Evolutionary conservation across 2,113 vertebrate species (phyloP).

Genomic region (Pavo muticus): DNA sequence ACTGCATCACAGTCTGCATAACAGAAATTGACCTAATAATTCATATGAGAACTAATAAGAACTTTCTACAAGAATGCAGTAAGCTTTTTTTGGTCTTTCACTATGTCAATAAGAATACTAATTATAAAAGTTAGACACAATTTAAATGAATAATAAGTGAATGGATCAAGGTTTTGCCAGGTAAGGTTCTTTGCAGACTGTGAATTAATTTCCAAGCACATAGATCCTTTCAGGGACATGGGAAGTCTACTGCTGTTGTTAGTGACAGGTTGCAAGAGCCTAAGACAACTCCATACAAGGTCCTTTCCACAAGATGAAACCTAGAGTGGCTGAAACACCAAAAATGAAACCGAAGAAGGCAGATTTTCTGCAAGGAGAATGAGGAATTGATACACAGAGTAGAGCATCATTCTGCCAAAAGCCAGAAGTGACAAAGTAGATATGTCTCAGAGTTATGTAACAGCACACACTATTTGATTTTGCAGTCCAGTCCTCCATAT

Average conservation of each 20-base stretch:
- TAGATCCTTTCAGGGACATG: neutral
- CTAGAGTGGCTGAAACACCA: neutral
- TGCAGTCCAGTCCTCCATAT: neutral
- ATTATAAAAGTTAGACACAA: neutral
- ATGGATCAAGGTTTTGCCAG: neutral
- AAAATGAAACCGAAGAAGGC: neutral
- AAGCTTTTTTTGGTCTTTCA: neutral
- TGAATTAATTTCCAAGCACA: neutral
- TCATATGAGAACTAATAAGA: neutral
- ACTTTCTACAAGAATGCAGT: neutral
- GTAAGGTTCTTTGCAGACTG: neutral
- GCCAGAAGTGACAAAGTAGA: neutral
- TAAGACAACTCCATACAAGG: neutral
- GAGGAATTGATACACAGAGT: fast-evolving
- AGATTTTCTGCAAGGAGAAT: neutral
- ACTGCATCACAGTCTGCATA: neutral
- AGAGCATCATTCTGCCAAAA: neutral
- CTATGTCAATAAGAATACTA: neutral
- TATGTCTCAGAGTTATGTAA: neutral
- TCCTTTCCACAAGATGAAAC: neutral
- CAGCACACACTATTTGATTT: neutral
- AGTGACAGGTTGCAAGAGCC: neutral
- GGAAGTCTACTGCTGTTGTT: neutral
- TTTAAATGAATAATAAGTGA: neutral
- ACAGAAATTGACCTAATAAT: neutral